Evolutionary conservation across 2,113 vertebrate genomes (phyloP).

Genomic region (Lepus timidus): DNA sequence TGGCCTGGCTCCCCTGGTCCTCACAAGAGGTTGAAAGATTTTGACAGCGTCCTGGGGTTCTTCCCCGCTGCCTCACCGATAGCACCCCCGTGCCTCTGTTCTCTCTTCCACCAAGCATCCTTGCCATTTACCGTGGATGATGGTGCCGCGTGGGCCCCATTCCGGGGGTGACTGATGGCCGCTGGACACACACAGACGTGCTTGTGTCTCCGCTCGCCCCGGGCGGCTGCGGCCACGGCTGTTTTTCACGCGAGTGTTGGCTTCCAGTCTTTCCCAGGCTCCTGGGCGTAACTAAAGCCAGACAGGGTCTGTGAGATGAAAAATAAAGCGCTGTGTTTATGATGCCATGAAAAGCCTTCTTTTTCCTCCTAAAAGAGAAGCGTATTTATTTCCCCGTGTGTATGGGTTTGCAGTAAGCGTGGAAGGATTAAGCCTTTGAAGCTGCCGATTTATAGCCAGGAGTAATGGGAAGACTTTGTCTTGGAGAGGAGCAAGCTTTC

Average conservation of each 20-base stretch:
- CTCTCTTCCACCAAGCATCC: constrained; percentile 57
- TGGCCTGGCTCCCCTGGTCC: not conserved
- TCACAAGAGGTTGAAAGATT: constrained; percentile 16
- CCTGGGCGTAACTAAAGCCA: constrained; percentile 25
- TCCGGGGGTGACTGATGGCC: constrained; percentile 69
- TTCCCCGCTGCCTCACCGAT: not conserved
- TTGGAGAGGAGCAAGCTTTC: constrained; percentile 42
- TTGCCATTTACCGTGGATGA: constrained; percentile 49
- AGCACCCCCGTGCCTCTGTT: fast-evolving
- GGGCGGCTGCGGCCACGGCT: not conserved
- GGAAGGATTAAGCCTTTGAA: constrained; percentile 73
- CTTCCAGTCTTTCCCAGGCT: constrained; percentile 30
- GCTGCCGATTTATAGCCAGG: constrained; percentile 63
- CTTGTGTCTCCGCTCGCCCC: not conserved
- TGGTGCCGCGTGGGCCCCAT: not conserved
- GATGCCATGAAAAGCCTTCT: constrained; percentile 42
- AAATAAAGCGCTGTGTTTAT: constrained; percentile 69
- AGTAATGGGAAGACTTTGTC: constrained; percentile 64
- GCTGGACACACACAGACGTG: constrained; percentile 37
- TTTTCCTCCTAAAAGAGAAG: constrained; percentile 65
- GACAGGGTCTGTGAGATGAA: constrained; percentile 66
- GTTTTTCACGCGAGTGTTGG: constrained; percentile 72
- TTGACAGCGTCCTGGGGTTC: not conserved
- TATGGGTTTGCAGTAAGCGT: constrained; percentile 58
- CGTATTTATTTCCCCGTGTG: constrained; percentile 63